Evolutionary conservation across 2,113 vertebrate genomes (phyloP), one percentile per base, ranked within the genome.

Genomic region (Lucifuga dentata): DNA sequence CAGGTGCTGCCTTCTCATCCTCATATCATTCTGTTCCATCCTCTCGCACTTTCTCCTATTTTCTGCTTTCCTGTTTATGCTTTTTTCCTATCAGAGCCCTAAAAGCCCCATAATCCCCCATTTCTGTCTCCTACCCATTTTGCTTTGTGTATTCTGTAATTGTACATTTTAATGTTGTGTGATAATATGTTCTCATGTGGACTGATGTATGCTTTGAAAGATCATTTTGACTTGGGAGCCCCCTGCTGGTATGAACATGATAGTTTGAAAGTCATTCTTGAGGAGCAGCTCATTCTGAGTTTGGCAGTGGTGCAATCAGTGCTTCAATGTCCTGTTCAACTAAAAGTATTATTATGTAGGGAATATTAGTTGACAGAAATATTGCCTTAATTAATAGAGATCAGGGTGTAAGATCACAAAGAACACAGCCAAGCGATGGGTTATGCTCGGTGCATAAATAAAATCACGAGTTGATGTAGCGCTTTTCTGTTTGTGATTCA

Each of bases 1-100:
- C 93, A 95, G 94, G 94, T 96, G 93, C 92, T 90, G 91, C 78
- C 38, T 23, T 76, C 81, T 87, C 89, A 86, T 89, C 55, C 90
- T 52, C 21, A n/a, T 24, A 29, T 20, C 76, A 35, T 55, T 35
- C 32, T 59, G 11, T 41, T 52, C 24, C 43, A 24, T 26, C 24
- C 40, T n/a, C 39, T 65, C 39, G 1, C 32, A 11, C 33, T 32
- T 26, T 29, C 5, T 10, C 11, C 9, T 11, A 32, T 45, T 12
- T n/a, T 35, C 20, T 32, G 19, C 36, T 24, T 26, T 41, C 8
- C 16, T 51, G 0, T 23, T 33, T 46, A 20, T 10, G 1, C 19
- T 17, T 29, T 41, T 12, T 23, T 5, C 12, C 20, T 36, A 39
- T 43, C 13, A 11, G 36, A 49, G 43, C 20, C 10, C 1, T 51